Percentiles rank a stretch among this genome's conserved stretches.
Evolutionary conservation across 2,113 vertebrate species (phyloP).

Genomic region (Zingel zingel): DNA sequence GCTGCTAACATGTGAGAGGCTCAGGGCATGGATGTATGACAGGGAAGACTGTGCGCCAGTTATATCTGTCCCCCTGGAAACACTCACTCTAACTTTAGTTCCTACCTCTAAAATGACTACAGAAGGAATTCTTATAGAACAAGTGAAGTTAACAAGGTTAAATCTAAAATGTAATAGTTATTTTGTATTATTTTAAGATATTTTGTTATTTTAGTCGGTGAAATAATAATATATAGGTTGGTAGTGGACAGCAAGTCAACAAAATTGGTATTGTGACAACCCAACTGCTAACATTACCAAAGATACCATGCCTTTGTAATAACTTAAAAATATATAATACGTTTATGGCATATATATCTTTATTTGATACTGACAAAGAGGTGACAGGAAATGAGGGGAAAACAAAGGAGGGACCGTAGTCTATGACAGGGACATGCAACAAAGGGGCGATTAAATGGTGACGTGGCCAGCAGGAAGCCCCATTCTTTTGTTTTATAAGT

Average conservation of each 20-base stretch:
- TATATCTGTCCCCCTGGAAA: conserved; percentile 49
- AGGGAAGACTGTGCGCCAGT: conserved; percentile 18
- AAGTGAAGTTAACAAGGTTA: background rate
- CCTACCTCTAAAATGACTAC: conserved; percentile 49
- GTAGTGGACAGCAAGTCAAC: too few relatives aligned
- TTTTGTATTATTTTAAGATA: background rate
- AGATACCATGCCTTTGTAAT: background rate
- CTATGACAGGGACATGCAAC: background rate
- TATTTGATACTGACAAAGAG: background rate
- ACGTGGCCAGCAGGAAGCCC: background rate
- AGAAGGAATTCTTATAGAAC: background rate
- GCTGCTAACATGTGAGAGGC: conserved; percentile 34
- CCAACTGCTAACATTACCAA: background rate
- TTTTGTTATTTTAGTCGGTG: background rate
- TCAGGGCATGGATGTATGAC: background rate
- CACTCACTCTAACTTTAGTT: conserved; percentile 52
- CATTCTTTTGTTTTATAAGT: background rate
- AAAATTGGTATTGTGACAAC: background rate
- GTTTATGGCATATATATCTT: background rate
- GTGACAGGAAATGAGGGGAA: background rate
- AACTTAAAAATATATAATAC: background rate
- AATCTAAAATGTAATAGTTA: background rate
- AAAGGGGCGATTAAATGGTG: background rate
- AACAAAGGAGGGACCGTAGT: background rate
- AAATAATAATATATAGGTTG: background rate